Conservation (phyloP, 2,113 vertebrate genomes). For the Tachysurus vachellii region DNA sequence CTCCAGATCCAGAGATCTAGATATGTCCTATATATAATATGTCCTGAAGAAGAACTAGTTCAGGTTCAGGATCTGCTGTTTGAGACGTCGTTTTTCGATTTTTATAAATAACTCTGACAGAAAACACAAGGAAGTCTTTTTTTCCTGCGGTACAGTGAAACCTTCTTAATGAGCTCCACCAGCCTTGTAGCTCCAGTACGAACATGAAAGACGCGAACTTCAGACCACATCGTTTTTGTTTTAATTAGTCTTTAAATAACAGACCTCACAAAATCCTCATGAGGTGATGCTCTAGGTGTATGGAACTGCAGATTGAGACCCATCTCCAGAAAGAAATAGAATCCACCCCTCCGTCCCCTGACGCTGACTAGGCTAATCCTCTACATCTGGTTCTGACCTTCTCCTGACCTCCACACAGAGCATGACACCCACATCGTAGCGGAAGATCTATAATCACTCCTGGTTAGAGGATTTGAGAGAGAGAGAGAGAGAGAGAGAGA, state of each 20-base stretch:
- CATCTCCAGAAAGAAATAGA: conserved; percentile 62
- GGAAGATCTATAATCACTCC: not conserved
- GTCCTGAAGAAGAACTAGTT: no score
- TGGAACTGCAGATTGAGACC: conserved; percentile 62
- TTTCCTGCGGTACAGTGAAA: not conserved
- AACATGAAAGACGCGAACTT: no score
- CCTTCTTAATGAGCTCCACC: not conserved
- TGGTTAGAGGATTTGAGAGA: not conserved
- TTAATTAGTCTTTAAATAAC: conserved; percentile 55
- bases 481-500: no score
- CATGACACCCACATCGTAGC: no score
- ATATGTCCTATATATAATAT: no score
- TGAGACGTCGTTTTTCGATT: not conserved
- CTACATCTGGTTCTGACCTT: not conserved
- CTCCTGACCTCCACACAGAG: not conserved
- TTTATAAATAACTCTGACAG: not conserved
- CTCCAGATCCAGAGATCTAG: not conserved
- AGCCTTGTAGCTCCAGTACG: not conserved
- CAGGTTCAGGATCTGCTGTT: not conserved
- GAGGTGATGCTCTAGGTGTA: conserved; percentile 60
- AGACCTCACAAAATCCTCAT: conserved; percentile 46
- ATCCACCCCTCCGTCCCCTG: conserved; percentile 65
- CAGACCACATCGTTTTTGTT: not conserved
- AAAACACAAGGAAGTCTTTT: not conserved
- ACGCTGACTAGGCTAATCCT: conserved; percentile 49